phyloP scores from a whole-genome alignment of 2,888 invertebrate species.

The Trichogramma dendrolimi region DNA sequence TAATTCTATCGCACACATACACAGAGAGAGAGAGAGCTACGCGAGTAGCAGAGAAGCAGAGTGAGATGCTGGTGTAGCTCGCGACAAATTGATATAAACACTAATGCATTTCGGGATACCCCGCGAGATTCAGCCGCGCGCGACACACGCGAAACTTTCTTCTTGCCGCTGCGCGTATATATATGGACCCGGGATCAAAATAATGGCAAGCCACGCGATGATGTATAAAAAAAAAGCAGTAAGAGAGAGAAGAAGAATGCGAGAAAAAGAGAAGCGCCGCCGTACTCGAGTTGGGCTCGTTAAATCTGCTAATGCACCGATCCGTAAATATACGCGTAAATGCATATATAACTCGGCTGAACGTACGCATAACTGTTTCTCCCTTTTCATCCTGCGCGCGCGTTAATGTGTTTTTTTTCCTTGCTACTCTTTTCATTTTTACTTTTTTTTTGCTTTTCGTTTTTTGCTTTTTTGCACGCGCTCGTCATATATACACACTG shows the following conservation, averaged over 20 bases:
- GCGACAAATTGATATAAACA: slow-evolving; percentile 40
- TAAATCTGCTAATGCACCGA: slow-evolving; percentile 41
- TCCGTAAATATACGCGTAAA: neutral
- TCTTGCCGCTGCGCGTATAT: neutral
- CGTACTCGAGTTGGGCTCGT: slow-evolving; percentile 22
- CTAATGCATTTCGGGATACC: slow-evolving; percentile 35
- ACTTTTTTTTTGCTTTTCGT: slow-evolving; percentile 3
- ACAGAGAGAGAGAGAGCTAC: no score
- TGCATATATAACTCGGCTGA: no score
- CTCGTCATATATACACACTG: neutral
- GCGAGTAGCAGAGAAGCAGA: no score
- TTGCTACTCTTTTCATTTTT: no score
- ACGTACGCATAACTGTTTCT: slow-evolving; percentile 12
- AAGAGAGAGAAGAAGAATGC: slow-evolving; percentile 32
- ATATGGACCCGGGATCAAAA: slow-evolving; percentile 32
- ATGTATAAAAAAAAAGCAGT: no score
- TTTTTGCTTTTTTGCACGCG: neutral
- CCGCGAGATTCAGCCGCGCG: slow-evolving; percentile 30
- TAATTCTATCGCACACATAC: slow-evolving; percentile 24
- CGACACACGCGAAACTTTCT: slow-evolving; percentile 7
- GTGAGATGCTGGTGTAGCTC: neutral
- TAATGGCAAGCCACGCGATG: slow-evolving; percentile 30
- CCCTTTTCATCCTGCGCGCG: slow-evolving; percentile 3
- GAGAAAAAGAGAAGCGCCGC: slow-evolving; percentile 12
- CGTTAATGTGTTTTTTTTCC: neutral